Evolutionary conservation across 2,113 vertebrate species (phyloP), one percentile per base, ranked within the genome.

Genomic region (Plecotus auritus): DNA sequence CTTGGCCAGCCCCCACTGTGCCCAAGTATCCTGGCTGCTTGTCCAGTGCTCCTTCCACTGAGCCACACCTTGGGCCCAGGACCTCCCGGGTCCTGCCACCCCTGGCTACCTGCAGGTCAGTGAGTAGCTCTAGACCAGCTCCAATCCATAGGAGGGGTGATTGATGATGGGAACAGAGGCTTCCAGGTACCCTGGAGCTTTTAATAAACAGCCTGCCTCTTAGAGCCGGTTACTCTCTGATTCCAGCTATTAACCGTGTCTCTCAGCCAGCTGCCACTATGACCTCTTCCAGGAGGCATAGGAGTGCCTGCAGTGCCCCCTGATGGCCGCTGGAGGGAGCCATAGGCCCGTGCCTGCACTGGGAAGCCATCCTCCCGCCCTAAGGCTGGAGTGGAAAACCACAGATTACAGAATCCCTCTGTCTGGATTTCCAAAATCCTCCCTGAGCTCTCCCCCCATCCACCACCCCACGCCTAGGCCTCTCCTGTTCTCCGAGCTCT

Each of bases 201-300:
- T 93, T 85, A 93, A 94, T 80, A 88, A 95, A 51, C 64, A 37
- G n/a, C 14, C 47, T 32, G 42, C n/a, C 3, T 95, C 88, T 76
- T 93, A 91, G 45, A 56, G 66, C n/a, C 42, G 16, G 6, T 69
- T 80, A 72, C 37, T 9, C 49, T 78, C 78, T 11, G 20, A 67
- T 66, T 82, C 16, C 94, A 22, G 40, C 70, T 69, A 67, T 89
- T 49, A 80, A 84, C 45, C 1, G 0, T 18, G 47, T 83, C 88
- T 94, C 72, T 92, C 42, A n/a, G 32, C 35, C 10, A 0, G 16
- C 56, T 12, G 77, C 47, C 54, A 3, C 47, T 3, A 30, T 51
- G 67, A 82, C 88, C 72, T 45, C 49, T n/a, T 45, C 32, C 18
- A 7, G 22, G 16, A 70, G 28, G 4, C 6, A 0, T 20, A 3